phyloP scores from a whole-genome alignment of 2,113 vertebrate genomes.

The Mirounga angustirostris region DNA sequence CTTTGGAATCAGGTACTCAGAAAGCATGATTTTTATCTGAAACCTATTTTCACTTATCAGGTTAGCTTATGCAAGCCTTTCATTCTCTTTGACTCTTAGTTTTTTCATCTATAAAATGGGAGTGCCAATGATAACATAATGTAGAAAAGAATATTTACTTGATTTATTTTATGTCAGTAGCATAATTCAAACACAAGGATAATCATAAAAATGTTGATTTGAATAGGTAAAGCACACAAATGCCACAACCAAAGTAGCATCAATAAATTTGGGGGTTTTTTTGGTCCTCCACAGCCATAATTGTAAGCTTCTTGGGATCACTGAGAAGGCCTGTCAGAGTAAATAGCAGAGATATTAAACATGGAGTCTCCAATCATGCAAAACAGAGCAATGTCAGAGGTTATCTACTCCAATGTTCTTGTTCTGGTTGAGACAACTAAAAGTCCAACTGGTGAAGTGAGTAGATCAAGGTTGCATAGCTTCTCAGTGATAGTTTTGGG shows the following conservation, averaged over 20 bases:
- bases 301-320: conserved; percentile 21
- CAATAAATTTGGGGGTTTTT: background rate
- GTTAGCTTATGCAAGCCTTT: conserved; percentile 52
- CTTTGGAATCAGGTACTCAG: conserved; percentile 46
- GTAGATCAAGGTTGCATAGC: background rate
- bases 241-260: background rate
- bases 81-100: conserved; percentile 55
- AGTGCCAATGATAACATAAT: background rate
- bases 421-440: background rate
- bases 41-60: conserved; percentile 68
- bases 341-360: conserved; percentile 48
- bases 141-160: conserved; percentile 37
- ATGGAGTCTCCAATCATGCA: background rate
- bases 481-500: background rate
- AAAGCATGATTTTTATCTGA: conserved; percentile 58
- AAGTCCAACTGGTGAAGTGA: background rate
- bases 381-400: background rate
- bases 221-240: background rate
- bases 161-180: background rate
- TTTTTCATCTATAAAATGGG: conserved; percentile 75
- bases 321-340: background rate
- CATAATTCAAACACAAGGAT: conserved; percentile 41
- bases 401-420: background rate
- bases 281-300: background rate
- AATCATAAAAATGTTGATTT: conserved; percentile 42